phyloP scores from a whole-genome alignment of 2,113 vertebrate genomes.

The Hippoglossus stenolepis region DNA sequence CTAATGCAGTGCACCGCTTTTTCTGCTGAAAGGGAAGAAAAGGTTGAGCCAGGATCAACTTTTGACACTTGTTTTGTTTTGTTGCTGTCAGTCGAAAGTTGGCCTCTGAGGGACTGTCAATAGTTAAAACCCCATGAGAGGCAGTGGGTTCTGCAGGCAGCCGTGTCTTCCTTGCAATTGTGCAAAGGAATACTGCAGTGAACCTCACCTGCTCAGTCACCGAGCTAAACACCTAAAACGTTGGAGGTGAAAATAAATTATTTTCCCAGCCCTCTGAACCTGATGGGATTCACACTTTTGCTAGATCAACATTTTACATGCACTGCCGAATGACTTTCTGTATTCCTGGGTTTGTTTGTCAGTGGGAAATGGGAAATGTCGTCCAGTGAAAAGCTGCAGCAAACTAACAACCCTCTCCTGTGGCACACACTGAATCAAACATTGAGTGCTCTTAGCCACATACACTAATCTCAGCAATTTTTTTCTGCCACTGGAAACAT shows the following conservation, averaged over 20 bases:
- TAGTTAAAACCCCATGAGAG: slow-evolving; percentile 26
- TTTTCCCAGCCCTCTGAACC: slow-evolving; percentile 11
- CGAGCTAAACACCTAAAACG: slow-evolving; percentile 15
- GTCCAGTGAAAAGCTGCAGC: slow-evolving; percentile 8
- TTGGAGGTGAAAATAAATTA: slow-evolving; percentile 17
- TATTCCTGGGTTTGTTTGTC: slow-evolving; percentile 39
- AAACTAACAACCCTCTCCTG: slow-evolving; percentile 30
- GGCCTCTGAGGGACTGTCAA: slow-evolving; percentile 15
- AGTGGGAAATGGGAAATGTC: slow-evolving; percentile 46
- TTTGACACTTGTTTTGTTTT: background rate
- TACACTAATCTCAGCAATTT: slow-evolving; percentile 50
- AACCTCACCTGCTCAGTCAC: slow-evolving; percentile 36
- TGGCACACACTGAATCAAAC: slow-evolving; percentile 45
- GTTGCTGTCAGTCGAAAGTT: slow-evolving; percentile 26
- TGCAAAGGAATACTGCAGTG: slow-evolving; percentile 10
- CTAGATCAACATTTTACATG: slow-evolving; percentile 51
- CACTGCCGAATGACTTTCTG: slow-evolving; percentile 9
- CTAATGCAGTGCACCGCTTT: background rate
- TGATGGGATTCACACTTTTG: slow-evolving; percentile 38
- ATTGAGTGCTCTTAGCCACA: slow-evolving; percentile 35
- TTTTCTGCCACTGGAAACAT: slow-evolving; percentile 16
- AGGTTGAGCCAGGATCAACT: slow-evolving; percentile 9
- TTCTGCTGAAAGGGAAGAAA: background rate
- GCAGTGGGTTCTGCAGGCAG: background rate
- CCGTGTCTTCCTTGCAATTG: slow-evolving; percentile 12